Evolutionary conservation across 1,140 invertebrate genomes (phyloP).

Genomic region (Agrilus planipennis): DNA sequence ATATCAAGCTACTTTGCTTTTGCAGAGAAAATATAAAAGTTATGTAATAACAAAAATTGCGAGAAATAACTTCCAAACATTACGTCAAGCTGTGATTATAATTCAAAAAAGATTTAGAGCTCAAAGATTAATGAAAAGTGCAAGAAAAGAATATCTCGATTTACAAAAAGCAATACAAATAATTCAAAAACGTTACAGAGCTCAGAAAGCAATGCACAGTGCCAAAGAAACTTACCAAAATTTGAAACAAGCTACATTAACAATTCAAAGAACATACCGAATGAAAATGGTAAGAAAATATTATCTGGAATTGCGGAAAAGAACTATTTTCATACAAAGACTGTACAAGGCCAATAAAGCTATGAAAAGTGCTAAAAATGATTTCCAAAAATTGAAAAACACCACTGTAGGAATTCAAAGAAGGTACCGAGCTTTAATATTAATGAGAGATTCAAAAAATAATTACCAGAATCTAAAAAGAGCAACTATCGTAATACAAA

Average conservation of each 20-base stretch:
- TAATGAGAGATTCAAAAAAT: conserved; percentile 19
- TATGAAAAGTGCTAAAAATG: conserved; percentile 14
- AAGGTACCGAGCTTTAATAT: conserved; percentile 15
- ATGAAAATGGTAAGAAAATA: conserved; percentile 21
- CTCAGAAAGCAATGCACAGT: conserved; percentile 22
- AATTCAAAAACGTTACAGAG: conserved; percentile 28
- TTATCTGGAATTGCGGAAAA: conserved; percentile 13
- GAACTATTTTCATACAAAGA: conserved; percentile 18
- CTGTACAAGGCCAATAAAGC: conserved; percentile 19
- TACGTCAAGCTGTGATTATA: conserved; percentile 23
- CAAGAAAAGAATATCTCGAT: conserved; percentile 13
- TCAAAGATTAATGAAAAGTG: conserved; percentile 17
- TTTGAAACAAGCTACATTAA: conserved; percentile 28
- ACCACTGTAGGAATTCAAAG: conserved; percentile 18
- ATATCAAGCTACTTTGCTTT: not conserved
- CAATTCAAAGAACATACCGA: conserved; percentile 35
- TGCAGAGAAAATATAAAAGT: conserved; percentile 26
- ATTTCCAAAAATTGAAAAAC: conserved; percentile 12
- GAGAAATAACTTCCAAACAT: conserved; percentile 23
- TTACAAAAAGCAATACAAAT: conserved; percentile 11
- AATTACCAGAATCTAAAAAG: conserved; percentile 18
- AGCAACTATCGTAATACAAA: conserved; percentile 31
- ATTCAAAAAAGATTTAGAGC: conserved; percentile 28
- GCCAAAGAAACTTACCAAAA: conserved; percentile 29
- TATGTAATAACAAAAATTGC: conserved; percentile 24